These are phyloP conservation scores for Melanotaenia trifasciata DNA, from an alignment of 2,797 vertebrate genomes.

Conservation along the genomic window DNA sequence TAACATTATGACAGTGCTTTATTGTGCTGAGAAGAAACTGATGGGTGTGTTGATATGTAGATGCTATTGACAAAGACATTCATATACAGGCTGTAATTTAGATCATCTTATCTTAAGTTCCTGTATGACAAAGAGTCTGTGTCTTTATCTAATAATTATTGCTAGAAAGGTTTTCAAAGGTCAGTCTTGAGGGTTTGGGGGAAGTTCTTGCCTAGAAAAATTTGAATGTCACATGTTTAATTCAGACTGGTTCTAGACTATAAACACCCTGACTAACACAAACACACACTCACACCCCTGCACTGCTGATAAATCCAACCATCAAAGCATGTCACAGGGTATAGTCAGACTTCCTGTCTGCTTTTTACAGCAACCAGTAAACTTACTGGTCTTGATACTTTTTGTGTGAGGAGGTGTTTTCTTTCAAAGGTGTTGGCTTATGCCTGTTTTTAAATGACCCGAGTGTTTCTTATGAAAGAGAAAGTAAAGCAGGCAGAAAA, in stretches of 20 bases:
- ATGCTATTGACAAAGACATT: background rate
- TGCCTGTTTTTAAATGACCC: background rate
- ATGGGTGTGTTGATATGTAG: background rate
- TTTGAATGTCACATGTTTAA: slow-evolving; percentile 36
- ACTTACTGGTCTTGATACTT: background rate
- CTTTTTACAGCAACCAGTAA: slow-evolving; percentile 36
- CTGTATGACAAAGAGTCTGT: slow-evolving; percentile 24
- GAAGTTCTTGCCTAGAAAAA: slow-evolving; percentile 28
- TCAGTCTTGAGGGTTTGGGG: slow-evolving; percentile 21
- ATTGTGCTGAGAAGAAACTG: too few relatives aligned
- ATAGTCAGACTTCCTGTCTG: slow-evolving; percentile 47
- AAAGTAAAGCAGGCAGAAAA: slow-evolving; percentile 15
- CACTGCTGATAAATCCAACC: slow-evolving; percentile 29
- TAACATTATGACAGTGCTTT: too few relatives aligned
- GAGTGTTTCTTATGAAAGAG: slow-evolving; percentile 23
- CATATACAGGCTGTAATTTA: slow-evolving; percentile 6
- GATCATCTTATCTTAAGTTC: slow-evolving; percentile 22
- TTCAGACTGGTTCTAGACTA: slow-evolving; percentile 15
- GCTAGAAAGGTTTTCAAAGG: slow-evolving; percentile 42
- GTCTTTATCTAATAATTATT: slow-evolving; percentile 14
- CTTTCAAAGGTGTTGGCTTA: slow-evolving; percentile 14
- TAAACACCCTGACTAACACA: slow-evolving; percentile 7
- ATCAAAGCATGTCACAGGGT: slow-evolving; percentile 18
- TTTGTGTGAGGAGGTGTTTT: background rate
- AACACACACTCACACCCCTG: slow-evolving; percentile 23